Base-by-base conservation (phyloP, 2,888 invertebrate genomes). In the Eumerus sabulonum region DNA sequence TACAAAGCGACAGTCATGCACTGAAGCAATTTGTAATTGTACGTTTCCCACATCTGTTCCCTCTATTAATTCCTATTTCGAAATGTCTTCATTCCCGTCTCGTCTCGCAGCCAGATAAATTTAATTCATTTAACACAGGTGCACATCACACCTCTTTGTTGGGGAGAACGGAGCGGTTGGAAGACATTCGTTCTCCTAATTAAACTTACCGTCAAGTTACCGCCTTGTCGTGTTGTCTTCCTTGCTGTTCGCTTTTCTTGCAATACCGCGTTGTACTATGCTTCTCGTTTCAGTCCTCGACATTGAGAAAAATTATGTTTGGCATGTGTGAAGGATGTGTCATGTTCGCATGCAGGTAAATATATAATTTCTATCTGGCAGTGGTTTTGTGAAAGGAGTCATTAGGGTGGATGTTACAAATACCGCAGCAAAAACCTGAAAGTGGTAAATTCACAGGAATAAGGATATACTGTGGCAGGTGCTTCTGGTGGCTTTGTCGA, bases 111-210 rank as follows among this genome's bases (percentile, higher is more conserved):
- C n/a, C 12, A 57, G 45, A 57, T 53, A 72, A 72, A 59, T 64
- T 72, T 47, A 36, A 42, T 14, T 53, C 59, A 72, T 72, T 72
- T 72, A 72, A 45, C 27, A 27, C 72, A 64, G 64, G 64, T 59
- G 59, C 57, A 64, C 40, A 57, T 59, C 51, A 27, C 27, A 54
- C 51, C 38, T 17, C 27, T 11, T 18, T 12, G n/a, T n/a, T 7
- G 35, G 45, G 45, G 5, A 13, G 51, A 9, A 16, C 36, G 4
- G 47, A 51, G 57, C 9, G 64, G 64, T 59, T 64, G 35, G 40
- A 51, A 72, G 48, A 27, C 72, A 72, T 72, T 72, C 72, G 59
- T 72, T 53, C 57, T 53, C 59, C 59, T 72, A 72, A 72, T 72
- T 64, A 72, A 64, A 53, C 57, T 64, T 72, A 59, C 72, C 47